Evolutionary conservation across 2,888 invertebrate species (phyloP).

Genomic region (Megaustenia siamemsis): DNA sequence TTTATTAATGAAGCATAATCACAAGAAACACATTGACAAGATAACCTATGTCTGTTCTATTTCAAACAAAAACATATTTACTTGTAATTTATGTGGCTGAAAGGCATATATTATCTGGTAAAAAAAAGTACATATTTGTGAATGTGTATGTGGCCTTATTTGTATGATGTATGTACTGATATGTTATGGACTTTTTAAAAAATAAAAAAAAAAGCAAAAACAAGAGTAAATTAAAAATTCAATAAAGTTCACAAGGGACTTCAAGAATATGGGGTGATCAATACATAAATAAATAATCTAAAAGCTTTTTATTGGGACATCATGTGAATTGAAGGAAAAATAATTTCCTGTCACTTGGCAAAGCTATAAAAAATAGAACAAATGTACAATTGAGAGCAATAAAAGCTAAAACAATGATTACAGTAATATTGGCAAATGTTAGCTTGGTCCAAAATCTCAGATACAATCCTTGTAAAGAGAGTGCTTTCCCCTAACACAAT

Average conservation of each 20-base stretch:
- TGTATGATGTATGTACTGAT: background rate
- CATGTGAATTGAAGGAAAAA: background rate
- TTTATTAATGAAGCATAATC: background rate
- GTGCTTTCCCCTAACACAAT: background rate
- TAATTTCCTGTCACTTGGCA: background rate
- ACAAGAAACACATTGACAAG: background rate
- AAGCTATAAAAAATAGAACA: background rate
- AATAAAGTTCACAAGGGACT: background rate
- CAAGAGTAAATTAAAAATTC: too few relatives aligned
- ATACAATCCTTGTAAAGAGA: background rate
- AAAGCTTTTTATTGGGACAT: background rate
- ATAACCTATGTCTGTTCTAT: too few relatives aligned
- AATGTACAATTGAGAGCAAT: background rate
- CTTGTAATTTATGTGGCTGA: background rate
- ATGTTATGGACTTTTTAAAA: too few relatives aligned
- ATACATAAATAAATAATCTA: slow-evolving; percentile 15
- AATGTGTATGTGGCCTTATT: slow-evolving; percentile 10
- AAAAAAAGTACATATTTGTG: too few relatives aligned
- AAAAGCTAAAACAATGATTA: background rate
- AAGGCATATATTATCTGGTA: background rate
- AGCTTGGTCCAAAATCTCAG: background rate
- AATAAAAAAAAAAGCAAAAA: too few relatives aligned
- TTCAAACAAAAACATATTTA: background rate
- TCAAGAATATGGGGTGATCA: background rate
- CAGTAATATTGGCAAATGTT: background rate